Percentiles rank a stretch among this genome's conserved stretches.
Conservation (phyloP, 2,113 vertebrate species). For the Corythoichthys haematopterus region DNA sequence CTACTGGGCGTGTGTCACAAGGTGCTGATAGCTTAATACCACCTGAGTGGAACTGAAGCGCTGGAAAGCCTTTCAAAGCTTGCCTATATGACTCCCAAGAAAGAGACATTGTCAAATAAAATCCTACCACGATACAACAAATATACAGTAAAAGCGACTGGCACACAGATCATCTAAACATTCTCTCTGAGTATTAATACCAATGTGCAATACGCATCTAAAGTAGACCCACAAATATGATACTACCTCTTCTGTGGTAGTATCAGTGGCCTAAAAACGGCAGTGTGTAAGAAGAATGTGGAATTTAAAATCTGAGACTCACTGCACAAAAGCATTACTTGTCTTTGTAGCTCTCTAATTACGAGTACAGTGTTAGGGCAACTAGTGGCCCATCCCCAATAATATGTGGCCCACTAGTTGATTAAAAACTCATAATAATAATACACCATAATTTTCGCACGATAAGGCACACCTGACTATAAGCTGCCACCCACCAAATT, state of each 20-base stretch:
- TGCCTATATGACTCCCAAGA: neutral
- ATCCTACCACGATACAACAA: neutral
- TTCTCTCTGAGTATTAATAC: neutral
- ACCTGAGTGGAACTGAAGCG: slow-evolving; percentile 42
- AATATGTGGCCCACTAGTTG: too few relatives aligned
- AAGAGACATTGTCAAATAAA: slow-evolving; percentile 8
- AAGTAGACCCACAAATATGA: neutral
- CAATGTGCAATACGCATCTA: neutral
- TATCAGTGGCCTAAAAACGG: neutral
- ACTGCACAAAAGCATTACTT: neutral
- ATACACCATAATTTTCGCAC: too few relatives aligned
- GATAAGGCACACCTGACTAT: too few relatives aligned
- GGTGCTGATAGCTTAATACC: slow-evolving; percentile 54
- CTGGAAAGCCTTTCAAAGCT: slow-evolving; percentile 16
- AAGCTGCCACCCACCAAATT: too few relatives aligned
- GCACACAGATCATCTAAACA: neutral
- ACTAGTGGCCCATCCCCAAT: too few relatives aligned
- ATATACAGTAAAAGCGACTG: neutral
- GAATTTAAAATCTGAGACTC: neutral
- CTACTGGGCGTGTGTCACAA: slow-evolving; percentile 53
- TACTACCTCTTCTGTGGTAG: neutral
- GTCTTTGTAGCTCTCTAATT: neutral
- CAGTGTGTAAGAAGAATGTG: neutral
- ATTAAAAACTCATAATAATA: too few relatives aligned
- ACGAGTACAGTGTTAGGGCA: too few relatives aligned